Base-by-base conservation (phyloP, 2,113 vertebrate genomes). In the Sylvia atricapilla region DNA sequence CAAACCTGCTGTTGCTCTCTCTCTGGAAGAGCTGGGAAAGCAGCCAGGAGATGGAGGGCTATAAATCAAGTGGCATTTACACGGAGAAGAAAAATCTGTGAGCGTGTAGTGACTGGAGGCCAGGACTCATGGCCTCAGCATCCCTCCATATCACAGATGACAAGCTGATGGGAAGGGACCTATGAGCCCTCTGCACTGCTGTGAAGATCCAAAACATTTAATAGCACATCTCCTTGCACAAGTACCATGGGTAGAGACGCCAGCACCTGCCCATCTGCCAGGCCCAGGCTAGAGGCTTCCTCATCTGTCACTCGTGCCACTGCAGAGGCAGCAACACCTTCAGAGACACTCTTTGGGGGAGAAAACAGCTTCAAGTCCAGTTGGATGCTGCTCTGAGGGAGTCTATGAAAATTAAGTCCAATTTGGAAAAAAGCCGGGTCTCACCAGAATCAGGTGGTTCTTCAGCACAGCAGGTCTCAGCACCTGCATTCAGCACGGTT, bases 401-500 rank as follows among this genome's bases (percentile, higher is more conserved):
- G 11, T 35, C 41, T 43, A 8, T 27, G 39, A 87, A 60, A 78
- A 75, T 72, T 6, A 87, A 60, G 31, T 23, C 31, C 21, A 49
- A 0, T 4, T 27, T 52, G 12, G 44, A 55, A 91, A 70, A 84
- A 84, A 64, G 35, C 28, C 18, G 21, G 4, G 31, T 76, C 64
- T 82, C 60, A 53, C 43, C 39, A 67, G 59, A 50, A 74, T 9
- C 1, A 1, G 21, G n/a, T 10, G 37, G 22, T 74, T 49, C 56
- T 46, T 10, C 64, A 67, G 80, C 46, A 46, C 41, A 66, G 84
- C 76, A 56, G 49, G 31, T 73, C 37, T 30, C 83, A 31, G 84
- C 70, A 50, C 11, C 23, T 7, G 15, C 5, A 22, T 60, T 70
- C 60, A 50, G 78, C 43, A 16, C 0, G 0, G 44, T 56, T 28